phyloP scores from a whole-genome alignment of 2,797 vertebrate species.

The Enteromius treurensis region DNA sequence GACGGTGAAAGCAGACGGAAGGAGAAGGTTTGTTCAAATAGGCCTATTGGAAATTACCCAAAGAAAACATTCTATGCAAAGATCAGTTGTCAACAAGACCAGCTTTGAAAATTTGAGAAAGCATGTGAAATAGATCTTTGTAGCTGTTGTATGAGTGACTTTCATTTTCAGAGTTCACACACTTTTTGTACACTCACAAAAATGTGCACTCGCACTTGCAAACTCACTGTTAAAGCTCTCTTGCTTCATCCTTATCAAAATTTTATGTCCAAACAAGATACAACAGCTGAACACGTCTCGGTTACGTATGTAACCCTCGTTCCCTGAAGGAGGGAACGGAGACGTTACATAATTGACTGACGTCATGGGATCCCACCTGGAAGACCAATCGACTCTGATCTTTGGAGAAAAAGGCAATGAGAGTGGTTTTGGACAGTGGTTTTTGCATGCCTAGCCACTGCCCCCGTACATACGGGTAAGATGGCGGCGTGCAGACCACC shows the following conservation, averaged over 20 bases:
- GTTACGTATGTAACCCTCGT: no score
- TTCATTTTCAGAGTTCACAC: constrained; percentile 6
- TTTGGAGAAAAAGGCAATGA: no score
- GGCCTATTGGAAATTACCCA: not conserved
- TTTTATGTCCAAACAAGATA: constrained; percentile 6
- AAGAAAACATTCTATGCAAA: not conserved
- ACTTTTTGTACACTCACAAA: not conserved
- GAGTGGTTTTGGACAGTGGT: no score
- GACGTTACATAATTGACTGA: no score
- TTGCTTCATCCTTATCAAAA: not conserved
- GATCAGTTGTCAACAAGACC: constrained; percentile 16
- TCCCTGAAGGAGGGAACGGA: no score
- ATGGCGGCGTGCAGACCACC: no score
- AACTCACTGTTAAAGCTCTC: not conserved
- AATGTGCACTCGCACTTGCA: constrained; percentile 2
- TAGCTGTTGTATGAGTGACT: not conserved
- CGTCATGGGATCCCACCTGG: no score
- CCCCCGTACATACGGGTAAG: no score
- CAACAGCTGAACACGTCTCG: not conserved
- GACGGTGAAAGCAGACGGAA: not conserved
- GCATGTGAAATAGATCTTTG: not conserved
- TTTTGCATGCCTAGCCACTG: no score
- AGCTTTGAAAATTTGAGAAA: constrained; percentile 27
- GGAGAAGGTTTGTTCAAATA: constrained; percentile 6
- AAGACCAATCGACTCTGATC: no score